These are phyloP conservation scores for Bubo blakistoni DNA, from an alignment of 2,113 vertebrate genomes.

Conservation along the genomic window DNA sequence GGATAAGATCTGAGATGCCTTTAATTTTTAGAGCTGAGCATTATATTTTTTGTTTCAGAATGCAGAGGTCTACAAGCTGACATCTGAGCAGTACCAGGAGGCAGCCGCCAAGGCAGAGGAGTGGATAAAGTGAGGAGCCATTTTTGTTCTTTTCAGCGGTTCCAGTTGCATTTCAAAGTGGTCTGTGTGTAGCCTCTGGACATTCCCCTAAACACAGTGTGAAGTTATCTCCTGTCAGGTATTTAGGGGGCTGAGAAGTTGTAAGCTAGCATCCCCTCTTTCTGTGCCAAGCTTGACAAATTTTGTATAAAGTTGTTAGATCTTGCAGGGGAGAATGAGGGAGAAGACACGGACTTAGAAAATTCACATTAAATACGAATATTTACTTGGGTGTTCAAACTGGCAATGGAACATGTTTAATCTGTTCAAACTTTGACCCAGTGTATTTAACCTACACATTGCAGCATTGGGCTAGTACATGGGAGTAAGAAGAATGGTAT, in stretches of 20 bases:
- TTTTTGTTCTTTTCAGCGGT: constrained; percentile 20
- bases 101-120: constrained; percentile 81
- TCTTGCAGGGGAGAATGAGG: background rate
- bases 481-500: background rate
- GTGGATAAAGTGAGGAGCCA: constrained; percentile 80
- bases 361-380: background rate
- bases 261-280: background rate
- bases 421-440: background rate
- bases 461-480: background rate
- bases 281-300: background rate
- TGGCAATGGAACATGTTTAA: background rate
- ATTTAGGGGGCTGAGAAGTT: background rate
- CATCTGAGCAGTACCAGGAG: constrained; percentile 83
- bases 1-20: background rate
- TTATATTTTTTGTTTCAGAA: constrained; percentile 77
- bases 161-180: background rate
- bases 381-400: background rate
- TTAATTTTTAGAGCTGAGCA: constrained; percentile 6
- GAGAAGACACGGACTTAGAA: background rate
- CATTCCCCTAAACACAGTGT: background rate
- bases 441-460: background rate
- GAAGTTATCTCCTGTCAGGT: background rate
- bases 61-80: constrained; percentile 84
- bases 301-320: background rate
- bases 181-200: background rate